Evolutionary conservation across 2,888 invertebrate genomes (phyloP).

Genomic region (Tenthredo livida): DNA sequence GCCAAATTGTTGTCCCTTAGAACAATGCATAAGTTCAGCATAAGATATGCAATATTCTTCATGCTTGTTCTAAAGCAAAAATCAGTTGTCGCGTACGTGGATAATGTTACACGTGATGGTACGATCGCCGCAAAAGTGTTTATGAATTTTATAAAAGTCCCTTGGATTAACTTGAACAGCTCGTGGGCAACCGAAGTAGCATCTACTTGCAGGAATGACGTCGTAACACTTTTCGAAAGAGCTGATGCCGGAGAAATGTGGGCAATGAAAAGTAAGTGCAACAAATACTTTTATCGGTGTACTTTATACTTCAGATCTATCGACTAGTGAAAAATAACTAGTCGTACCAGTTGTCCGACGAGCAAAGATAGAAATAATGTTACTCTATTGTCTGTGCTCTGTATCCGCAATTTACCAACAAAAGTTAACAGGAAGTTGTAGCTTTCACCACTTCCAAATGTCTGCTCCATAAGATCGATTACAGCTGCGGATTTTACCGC

Average conservation of each 20-base stretch:
- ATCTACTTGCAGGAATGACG: constrained; percentile 1
- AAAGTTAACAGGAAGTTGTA: too few species aligned
- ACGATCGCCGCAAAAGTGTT: constrained; percentile 7
- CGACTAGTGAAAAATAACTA: background rate
- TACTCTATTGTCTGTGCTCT: too few species aligned
- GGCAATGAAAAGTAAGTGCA: constrained; percentile 38
- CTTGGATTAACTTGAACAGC: constrained; percentile 42
- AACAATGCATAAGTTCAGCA: background rate
- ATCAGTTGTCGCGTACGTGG: background rate
- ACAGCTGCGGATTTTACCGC: too few species aligned
- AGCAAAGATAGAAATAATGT: background rate
- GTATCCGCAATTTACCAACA: too few species aligned
- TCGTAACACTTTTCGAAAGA: constrained; percentile 17
- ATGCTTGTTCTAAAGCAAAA: background rate
- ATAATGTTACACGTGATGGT: background rate
- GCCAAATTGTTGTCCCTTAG: background rate
- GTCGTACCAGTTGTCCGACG: background rate
- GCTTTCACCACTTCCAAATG: too few species aligned
- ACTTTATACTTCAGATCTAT: background rate
- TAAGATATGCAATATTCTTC: background rate
- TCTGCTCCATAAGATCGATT: too few species aligned
- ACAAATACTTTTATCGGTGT: background rate
- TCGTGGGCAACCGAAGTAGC: constrained; percentile 11
- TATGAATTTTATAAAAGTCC: constrained; percentile 14
- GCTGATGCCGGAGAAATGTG: constrained; percentile 31